These are phyloP conservation scores for Pterois miles DNA, from an alignment of 2,797 vertebrate genomes.

Conservation along the genomic window DNA sequence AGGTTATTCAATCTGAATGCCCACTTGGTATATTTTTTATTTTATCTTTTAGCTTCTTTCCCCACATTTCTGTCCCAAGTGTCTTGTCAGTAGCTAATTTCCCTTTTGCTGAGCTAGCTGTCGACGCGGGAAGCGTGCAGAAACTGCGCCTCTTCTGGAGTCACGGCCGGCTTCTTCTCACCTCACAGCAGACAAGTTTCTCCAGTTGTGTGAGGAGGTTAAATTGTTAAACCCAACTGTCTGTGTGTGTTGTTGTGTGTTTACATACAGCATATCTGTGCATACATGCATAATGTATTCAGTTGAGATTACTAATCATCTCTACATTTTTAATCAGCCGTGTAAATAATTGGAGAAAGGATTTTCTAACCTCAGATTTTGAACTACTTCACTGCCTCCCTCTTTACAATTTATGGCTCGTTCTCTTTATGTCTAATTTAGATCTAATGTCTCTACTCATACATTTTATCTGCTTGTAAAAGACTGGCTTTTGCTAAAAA, in stretches of 20 bases:
- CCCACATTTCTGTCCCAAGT: background rate
- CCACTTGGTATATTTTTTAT: background rate
- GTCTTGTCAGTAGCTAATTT: background rate
- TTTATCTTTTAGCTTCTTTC: background rate
- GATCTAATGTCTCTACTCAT: conserved; percentile 6
- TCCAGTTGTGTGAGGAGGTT: background rate
- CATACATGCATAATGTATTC: conserved; percentile 1
- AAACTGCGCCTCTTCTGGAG: background rate
- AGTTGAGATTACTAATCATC: background rate
- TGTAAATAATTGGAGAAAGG: conserved; percentile 26
- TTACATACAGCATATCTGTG: background rate
- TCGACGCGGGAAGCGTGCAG: too few relatives aligned
- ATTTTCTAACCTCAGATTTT: background rate
- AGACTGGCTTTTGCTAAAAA: conserved; percentile 16
- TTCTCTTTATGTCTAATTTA: conserved; percentile 30
- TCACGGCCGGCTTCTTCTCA: background rate
- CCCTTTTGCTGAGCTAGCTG: background rate
- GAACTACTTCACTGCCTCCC: background rate
- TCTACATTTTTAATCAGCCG: conserved; percentile 14
- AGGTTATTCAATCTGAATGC: background rate
- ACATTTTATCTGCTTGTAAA: conserved; percentile 26
- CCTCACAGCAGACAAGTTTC: background rate
- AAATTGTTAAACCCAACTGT: background rate
- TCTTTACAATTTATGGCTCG: background rate
- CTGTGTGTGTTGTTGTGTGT: background rate